A percentile compares a stretch with the other conserved stretches of the same genome.
Evolutionary conservation across 2,113 vertebrate genomes (phyloP).

Genomic region (Meles meles): DNA sequence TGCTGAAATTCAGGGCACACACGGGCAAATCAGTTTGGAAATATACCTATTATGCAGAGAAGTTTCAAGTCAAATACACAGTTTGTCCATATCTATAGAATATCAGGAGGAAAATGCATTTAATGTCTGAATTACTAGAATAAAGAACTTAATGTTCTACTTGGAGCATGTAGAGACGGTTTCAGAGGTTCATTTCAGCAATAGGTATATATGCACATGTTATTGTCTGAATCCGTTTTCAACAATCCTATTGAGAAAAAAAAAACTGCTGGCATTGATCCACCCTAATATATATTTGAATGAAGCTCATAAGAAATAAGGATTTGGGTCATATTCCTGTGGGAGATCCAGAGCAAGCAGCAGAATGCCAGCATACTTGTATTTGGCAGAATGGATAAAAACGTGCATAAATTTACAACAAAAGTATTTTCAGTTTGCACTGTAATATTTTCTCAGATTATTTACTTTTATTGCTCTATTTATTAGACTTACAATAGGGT

Average conservation of each 20-base stretch:
- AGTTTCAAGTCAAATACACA: background rate
- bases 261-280: background rate
- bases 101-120: background rate
- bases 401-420: conserved; percentile 41
- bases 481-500: conserved; percentile 59
- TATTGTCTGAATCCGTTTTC: conserved; percentile 35
- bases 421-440: conserved; percentile 62
- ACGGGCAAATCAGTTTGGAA: background rate
- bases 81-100: background rate
- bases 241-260: background rate
- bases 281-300: conserved; percentile 53
- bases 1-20: background rate
- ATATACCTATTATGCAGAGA: background rate
- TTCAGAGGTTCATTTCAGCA: background rate
- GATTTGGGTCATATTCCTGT: conserved; percentile 27
- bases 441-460: conserved; percentile 66
- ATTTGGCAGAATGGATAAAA: conserved; percentile 57
- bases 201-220: background rate
- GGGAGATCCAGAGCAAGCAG: conserved; percentile 32
- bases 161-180: background rate
- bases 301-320: conserved; percentile 38
- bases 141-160: background rate
- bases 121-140: background rate
- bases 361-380: conserved; percentile 15
- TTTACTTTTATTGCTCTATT: conserved; percentile 60